Evolutionary conservation across 1,140 invertebrate species (phyloP), one percentile per base, ranked within the genome.

Genomic region (Drosophila neocordata): DNA sequence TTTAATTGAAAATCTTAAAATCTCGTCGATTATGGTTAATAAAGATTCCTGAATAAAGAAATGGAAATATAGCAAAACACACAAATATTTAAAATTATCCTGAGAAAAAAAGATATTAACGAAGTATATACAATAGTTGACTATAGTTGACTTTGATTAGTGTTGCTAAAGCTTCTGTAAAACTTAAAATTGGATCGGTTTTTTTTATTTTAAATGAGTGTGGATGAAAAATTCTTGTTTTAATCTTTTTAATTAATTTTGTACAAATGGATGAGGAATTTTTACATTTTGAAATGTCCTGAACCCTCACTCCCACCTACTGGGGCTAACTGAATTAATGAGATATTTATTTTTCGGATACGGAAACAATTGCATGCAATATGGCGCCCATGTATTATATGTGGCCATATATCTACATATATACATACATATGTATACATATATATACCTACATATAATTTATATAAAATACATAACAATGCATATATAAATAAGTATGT

Each of bases 311-410:
- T 4, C 52, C 13, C 52, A n/a, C 8, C n/a, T 11, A 48, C 7
- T 18, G 1, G 22, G 8, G 53, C 53, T 56, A 35, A 56, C 53
- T 56, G 9, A 56, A 56, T 56, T 56, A 56, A 56, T 56, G 53
- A 34, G 53, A 56, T 56, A 34, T 34, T 56, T 56, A 56, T 56
- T 56, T 56, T 56, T 56, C 27, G 53, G 13, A 56, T 56, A 22
- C 35, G 20, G 27, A 48, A 20, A 20, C 41, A 48, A 37, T 41
- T 18, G 56, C 18, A 24, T 58, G 57, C 53, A 56, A 56, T 34
- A 56, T 56, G 53, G 53, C 53, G 53, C 13, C 53, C 15, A 56
- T 56, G 31, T 52, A 24, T 52, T 56, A 24, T 56, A 18, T 56
- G 53, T 59, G 8, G 1, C 3, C 12, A 22, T 12, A 11, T 34